phyloP scores from a whole-genome alignment of 92 coral and sea anemone species.

The Montipora capitata region DNA sequence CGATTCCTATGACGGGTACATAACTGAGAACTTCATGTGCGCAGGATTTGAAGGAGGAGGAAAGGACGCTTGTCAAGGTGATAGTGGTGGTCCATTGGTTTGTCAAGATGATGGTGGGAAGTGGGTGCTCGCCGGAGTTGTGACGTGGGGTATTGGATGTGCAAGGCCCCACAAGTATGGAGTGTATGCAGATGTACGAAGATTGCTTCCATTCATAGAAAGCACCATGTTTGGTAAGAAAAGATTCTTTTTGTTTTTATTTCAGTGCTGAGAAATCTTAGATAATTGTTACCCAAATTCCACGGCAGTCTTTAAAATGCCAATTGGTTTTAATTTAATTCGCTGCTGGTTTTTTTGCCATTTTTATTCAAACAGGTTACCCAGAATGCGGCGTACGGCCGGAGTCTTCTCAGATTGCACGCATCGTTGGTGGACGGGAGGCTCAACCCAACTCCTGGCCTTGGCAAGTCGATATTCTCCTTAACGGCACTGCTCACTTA shows the following conservation, averaged over 20 bases:
- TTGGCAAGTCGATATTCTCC: constrained; percentile 93
- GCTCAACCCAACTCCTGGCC: constrained; percentile 98
- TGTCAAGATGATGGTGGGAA: constrained; percentile 87
- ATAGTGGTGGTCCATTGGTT: constrained; percentile 97
- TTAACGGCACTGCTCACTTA: constrained; percentile 75
- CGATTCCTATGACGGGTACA: constrained; percentile 81
- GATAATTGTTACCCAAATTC: neutral
- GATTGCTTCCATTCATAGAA: constrained; percentile 88
- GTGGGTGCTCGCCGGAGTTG: constrained; percentile 92
- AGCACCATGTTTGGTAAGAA: constrained; percentile 90
- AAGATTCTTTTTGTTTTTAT: no score
- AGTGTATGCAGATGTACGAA: constrained; percentile 88
- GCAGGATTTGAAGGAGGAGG: constrained; percentile 94
- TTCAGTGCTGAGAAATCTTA: neutral
- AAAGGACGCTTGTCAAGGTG: constrained; percentile 92
- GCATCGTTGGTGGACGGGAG: constrained; percentile 95
- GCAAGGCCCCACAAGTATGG: constrained; percentile 94
- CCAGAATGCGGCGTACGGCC: constrained; percentile 23
- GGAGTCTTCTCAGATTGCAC: constrained; percentile 34
- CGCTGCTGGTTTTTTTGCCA: neutral
- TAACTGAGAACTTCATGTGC: constrained; percentile 87
- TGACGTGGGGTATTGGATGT: constrained; percentile 95
- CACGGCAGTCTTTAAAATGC: neutral
- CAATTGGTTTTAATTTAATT: neutral
- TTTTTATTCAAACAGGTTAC: constrained; percentile 1